These are phyloP conservation scores for Whitmania pigra DNA, from an alignment of 1,140 invertebrate species.

Conservation along the genomic window DNA sequence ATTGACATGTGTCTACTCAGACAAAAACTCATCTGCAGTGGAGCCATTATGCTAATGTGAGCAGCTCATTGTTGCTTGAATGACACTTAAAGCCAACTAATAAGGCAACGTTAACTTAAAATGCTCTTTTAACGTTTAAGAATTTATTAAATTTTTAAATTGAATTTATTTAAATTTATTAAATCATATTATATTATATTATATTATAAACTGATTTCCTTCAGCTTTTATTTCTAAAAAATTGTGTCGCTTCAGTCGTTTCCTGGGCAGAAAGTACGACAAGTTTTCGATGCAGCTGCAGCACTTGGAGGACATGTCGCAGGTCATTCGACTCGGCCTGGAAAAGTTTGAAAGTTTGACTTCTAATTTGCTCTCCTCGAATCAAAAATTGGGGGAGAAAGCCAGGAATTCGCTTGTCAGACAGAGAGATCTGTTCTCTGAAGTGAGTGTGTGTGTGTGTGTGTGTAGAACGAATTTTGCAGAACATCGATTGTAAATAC, in stretches of 20 bases:
- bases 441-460: background rate
- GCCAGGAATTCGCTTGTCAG: background rate
- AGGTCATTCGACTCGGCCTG: background rate
- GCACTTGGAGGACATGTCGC: background rate
- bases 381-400: background rate
- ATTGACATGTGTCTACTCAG: background rate
- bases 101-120: too few species aligned
- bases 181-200: too few species aligned
- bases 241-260: background rate
- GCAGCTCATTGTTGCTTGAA: background rate
- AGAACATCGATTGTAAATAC: too few species aligned
- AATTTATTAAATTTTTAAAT: too few species aligned
- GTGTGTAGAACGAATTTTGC: too few species aligned
- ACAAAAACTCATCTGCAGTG: background rate
- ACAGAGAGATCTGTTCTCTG: background rate
- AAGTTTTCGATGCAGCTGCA: background rate
- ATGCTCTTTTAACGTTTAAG: background rate
- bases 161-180: too few species aligned
- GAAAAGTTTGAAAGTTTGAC: background rate
- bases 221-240: background rate
- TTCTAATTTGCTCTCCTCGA: background rate
- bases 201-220: too few species aligned
- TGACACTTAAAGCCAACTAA: background rate
- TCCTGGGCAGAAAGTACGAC: background rate
- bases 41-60: conserved; percentile 9